These are phyloP conservation scores for Embiotoca jacksoni DNA, from an alignment of 2,113 vertebrate genomes.

Conservation along the genomic window DNA sequence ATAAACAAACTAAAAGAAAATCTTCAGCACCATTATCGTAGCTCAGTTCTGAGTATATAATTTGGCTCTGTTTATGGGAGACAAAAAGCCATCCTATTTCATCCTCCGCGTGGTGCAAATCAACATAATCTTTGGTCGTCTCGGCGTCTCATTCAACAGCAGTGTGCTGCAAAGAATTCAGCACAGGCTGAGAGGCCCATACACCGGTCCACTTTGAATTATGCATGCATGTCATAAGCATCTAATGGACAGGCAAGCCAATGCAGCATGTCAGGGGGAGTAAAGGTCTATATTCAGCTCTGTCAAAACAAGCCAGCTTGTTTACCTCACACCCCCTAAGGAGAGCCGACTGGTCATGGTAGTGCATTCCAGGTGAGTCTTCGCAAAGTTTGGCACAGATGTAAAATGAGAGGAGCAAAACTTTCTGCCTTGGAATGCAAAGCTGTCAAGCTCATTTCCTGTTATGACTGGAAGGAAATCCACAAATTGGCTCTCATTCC, in stretches of 20 bases:
- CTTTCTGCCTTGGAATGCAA: constrained; percentile 61
- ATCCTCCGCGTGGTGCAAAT: constrained; percentile 51
- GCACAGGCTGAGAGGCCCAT: constrained; percentile 30
- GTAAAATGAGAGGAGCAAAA: constrained; percentile 58
- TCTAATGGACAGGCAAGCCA: constrained; percentile 74
- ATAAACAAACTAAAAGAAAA: constrained; percentile 54
- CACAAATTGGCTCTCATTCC: constrained; percentile 61
- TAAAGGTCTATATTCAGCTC: constrained; percentile 74
- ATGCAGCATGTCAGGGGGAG: constrained; percentile 73
- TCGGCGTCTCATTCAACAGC: constrained; percentile 59
- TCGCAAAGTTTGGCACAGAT: constrained; percentile 50
- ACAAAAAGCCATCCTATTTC: constrained; percentile 68
- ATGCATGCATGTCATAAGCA: constrained; percentile 77
- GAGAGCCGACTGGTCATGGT: constrained; percentile 53
- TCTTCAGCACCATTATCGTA: constrained; percentile 34
- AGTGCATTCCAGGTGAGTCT: constrained; percentile 70
- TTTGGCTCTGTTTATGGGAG: constrained; percentile 62
- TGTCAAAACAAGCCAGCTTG: constrained; percentile 78
- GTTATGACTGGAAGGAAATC: constrained; percentile 55
- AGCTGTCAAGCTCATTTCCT: constrained; percentile 57
- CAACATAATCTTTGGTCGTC: constrained; percentile 73
- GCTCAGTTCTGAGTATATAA: constrained; percentile 62
- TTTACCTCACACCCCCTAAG: constrained; percentile 56
- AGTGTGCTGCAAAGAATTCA: constrained; percentile 37
- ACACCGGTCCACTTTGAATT: constrained; percentile 66